Evolutionary conservation across 2,888 invertebrate genomes (phyloP), one percentile per base, ranked within the genome.

Genomic region (Catocala nupta): DNA sequence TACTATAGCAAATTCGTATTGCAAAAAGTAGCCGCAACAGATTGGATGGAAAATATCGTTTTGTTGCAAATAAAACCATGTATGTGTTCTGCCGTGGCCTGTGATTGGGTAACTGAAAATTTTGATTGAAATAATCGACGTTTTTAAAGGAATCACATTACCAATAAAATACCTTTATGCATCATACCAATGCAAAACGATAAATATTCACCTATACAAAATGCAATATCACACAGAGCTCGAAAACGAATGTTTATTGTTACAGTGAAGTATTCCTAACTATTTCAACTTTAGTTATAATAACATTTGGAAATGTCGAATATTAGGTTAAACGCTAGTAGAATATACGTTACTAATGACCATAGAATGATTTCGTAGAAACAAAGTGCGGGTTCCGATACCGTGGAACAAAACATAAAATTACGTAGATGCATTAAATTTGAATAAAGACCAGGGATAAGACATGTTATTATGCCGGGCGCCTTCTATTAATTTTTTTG

Each of bases 281-380:
- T 61, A 58, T 70, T 76, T 65, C 33, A 67, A 64, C 9, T 51
- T 61, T 55, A 39, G 42, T 62, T 61, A 63, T 68, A 73, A 72
- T 52, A 72, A 68, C 16, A n/a, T 53, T 59, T 49, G 53, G 61
- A 63, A 67, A 70, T 78, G 73, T 73, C 67, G 65, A 74, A 71
- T 57, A 66, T 33, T 68, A 61, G 64, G 70, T 70, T 65, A 59
- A 49, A 56, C 61, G 55, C 58, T 42, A 62, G 59, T 56, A 55
- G 63, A 70, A 73, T 61, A 80, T 73, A 77, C 63, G 67, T 45
- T 45, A 6, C 45, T 64, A 62, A 76, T 60, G 63, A 68, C 60
- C 63, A 55, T 55, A 54, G 58, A 66, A 51, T 58, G 54, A 55
- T 68, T 65, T 48, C 11, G 42, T 9, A 47, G 50, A 62, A 62